Evolutionary conservation across 2,113 vertebrate genomes (phyloP).

Genomic region (Seriola aureovittata): DNA sequence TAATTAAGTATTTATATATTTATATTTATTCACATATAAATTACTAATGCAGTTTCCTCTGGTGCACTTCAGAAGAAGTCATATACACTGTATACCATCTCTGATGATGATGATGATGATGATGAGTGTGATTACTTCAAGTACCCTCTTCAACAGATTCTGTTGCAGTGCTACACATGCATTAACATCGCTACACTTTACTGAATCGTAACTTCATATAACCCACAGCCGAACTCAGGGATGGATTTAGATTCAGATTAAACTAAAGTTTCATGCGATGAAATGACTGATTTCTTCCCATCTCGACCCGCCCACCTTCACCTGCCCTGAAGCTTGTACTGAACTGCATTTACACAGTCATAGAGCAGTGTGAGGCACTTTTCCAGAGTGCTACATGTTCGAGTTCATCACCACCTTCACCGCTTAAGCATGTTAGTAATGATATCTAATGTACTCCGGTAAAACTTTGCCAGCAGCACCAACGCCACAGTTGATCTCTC

Average conservation of each 20-base stretch:
- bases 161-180: neutral
- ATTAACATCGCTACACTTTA: slow-evolving; percentile 6
- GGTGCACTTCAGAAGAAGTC: slow-evolving; percentile 18
- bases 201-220: slow-evolving; percentile 4
- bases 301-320: neutral
- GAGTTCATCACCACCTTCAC: slow-evolving; percentile 5
- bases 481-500: slow-evolving; percentile 30
- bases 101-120: slow-evolving; percentile 34
- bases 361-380: neutral
- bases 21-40: slow-evolving; percentile 3
- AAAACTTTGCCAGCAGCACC: slow-evolving; percentile 45
- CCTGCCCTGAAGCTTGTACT: slow-evolving; percentile 5
- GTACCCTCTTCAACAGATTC: slow-evolving; percentile 26
- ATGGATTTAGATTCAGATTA: slow-evolving; percentile 1
- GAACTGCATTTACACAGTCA: slow-evolving; percentile 13
- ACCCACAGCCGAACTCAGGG: neutral
- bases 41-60: slow-evolving; percentile 5
- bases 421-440: slow-evolving; percentile 28
- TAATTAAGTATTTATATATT: too few relatives aligned
- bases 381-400: neutral
- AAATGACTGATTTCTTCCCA: neutral
- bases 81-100: neutral
- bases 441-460: slow-evolving; percentile 28
- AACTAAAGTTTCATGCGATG: neutral
- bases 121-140: slow-evolving; percentile 37